A percentile compares a stretch with the other conserved stretches of the same genome.
Evolutionary conservation across 2,113 vertebrate genomes (phyloP).

Genomic region (Cynoglossus semilaevis): DNA sequence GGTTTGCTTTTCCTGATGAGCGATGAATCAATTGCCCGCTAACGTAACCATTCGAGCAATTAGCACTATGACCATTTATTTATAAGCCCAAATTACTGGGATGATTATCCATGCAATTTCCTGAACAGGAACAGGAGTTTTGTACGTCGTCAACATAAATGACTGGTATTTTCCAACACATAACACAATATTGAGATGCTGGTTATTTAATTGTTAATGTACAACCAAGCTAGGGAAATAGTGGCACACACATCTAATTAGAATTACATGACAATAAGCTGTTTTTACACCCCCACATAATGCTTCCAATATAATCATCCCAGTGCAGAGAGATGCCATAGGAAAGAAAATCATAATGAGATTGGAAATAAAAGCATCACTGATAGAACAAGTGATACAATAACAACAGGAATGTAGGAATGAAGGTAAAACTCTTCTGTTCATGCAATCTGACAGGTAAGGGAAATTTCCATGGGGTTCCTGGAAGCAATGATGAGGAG

Average conservation of each 20-base stretch:
- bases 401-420: too few relatives aligned
- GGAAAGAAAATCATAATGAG: not conserved
- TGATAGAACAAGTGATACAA: slow-evolving; percentile 6
- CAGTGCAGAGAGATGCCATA: slow-evolving; percentile 8
- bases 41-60: slow-evolving; percentile 58
- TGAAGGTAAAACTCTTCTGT: slow-evolving; percentile 36
- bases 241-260: too few relatives aligned
- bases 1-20: slow-evolving; percentile 24
- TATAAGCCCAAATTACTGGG: slow-evolving; percentile 44
- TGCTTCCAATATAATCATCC: too few relatives aligned
- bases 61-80: slow-evolving; percentile 56
- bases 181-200: too few relatives aligned
- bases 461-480: slow-evolving; percentile 33
- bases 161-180: too few relatives aligned
- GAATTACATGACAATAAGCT: too few relatives aligned
- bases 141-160: not conserved
- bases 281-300: too few relatives aligned
- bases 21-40: slow-evolving; percentile 54
- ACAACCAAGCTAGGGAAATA: too few relatives aligned
- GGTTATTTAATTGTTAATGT: too few relatives aligned
- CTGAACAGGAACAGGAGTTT: slow-evolving; percentile 16
- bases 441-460: slow-evolving; percentile 52
- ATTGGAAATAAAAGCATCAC: not conserved
- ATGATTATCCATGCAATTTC: slow-evolving; percentile 39
- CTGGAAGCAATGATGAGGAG: slow-evolving; percentile 35